Evolutionary conservation across 2,888 invertebrate genomes (phyloP).

Genomic region (Himalopsyche japonica): DNA sequence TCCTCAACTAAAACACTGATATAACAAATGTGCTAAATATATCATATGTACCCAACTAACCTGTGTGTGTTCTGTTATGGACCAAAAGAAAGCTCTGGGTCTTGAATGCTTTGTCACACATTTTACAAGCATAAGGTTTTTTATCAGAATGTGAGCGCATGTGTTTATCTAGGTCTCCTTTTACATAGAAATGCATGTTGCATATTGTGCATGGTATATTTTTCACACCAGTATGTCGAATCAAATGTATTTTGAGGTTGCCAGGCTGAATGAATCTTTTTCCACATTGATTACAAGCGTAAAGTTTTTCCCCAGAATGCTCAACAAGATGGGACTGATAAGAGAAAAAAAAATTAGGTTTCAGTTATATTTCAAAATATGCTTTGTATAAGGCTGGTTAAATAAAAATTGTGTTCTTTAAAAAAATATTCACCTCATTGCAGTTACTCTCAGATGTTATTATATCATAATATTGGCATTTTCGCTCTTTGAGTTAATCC

Average conservation of each 20-base stretch:
- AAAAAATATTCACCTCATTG: too few relatives aligned
- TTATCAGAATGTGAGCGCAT: constrained; percentile 74
- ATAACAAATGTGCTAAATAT: too few relatives aligned
- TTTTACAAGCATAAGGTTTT: constrained; percentile 82
- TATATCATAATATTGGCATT: too few relatives aligned
- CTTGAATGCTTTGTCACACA: constrained; percentile 87
- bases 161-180: constrained; percentile 49
- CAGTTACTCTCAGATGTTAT: too few relatives aligned
- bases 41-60: constrained; percentile 44
- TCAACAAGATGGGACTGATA: constrained; percentile 68
- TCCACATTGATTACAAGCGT: constrained; percentile 71
- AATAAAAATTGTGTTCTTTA: too few relatives aligned
- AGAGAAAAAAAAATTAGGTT: constrained; percentile 34
- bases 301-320: constrained; percentile 73
- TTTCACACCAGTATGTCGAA: constrained; percentile 56
- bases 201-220: constrained; percentile 55
- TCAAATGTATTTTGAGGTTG: constrained; percentile 55
- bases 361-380: background rate
- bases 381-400: too few relatives aligned
- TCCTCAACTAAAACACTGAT: too few relatives aligned
- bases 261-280: constrained; percentile 69
- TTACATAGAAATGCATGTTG: constrained; percentile 48
- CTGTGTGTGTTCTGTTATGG: constrained; percentile 81
- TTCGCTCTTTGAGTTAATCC: too few relatives aligned
- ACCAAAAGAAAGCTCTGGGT: constrained; percentile 82